phyloP scores from a whole-genome alignment of 2,888 invertebrate species.

The Agrochola macilenta region DNA sequence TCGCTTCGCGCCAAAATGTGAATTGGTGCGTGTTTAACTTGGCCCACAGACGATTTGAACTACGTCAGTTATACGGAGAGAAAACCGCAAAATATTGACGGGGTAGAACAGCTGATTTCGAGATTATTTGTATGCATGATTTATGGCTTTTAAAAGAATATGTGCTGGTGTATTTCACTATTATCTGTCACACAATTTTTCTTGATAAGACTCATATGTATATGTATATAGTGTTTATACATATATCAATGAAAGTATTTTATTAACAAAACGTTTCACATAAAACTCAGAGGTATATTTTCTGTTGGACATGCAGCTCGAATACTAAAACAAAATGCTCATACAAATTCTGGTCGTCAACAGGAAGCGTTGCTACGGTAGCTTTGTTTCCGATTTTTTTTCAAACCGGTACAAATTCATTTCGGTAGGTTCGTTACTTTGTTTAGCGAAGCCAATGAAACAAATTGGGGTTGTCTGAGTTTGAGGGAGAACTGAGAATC shows the following conservation, averaged over 20 bases:
- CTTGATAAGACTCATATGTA: constrained; percentile 1
- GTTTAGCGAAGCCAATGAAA: constrained; percentile 60
- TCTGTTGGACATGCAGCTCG: constrained; percentile 29
- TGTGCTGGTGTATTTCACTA: background rate
- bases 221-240: background rate
- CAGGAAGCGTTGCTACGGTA: constrained; percentile 35
- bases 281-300: constrained; percentile 44
- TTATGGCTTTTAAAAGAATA: constrained; percentile 2
- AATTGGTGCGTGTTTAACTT: constrained; percentile 65
- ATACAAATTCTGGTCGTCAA: constrained; percentile 45
- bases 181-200: background rate
- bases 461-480: constrained; percentile 54
- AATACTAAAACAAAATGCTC: constrained; percentile 51
- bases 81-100: constrained; percentile 26
- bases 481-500: constrained; percentile 36
- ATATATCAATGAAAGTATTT: background rate
- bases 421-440: constrained; percentile 52
- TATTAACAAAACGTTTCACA: constrained; percentile 24
- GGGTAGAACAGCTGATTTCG: background rate
- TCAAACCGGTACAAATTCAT: constrained; percentile 52
- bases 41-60: constrained; percentile 52
- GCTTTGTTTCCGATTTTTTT: constrained; percentile 37
- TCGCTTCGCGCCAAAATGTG: constrained; percentile 65
- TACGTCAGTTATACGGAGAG: constrained; percentile 36
- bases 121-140: constrained; percentile 8